A percentile compares a stretch with the other conserved stretches of the same genome.
Evolutionary conservation across 2,797 vertebrate species (phyloP).

Genomic region (Graptemys geographica): DNA sequence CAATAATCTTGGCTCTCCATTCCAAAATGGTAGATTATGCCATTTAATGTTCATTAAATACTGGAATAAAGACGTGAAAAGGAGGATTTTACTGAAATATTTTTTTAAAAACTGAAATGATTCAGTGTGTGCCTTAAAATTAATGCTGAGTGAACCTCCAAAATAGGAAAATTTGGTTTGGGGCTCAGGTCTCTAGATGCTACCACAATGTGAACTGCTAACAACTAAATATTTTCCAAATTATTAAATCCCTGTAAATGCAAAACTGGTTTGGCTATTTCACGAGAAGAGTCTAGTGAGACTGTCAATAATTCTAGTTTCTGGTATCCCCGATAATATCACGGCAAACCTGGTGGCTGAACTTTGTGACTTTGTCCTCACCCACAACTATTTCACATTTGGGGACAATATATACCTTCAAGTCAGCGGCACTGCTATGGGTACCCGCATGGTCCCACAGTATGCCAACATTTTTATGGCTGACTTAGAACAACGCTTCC

Average conservation of each 20-base stretch:
- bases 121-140: slow-evolving; percentile 12
- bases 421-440: too few relatives aligned
- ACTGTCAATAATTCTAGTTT: background rate
- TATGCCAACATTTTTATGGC: too few relatives aligned
- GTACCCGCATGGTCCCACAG: too few relatives aligned
- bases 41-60: slow-evolving; percentile 59
- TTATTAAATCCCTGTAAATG: background rate
- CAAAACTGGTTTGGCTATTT: background rate
- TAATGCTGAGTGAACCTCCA: background rate
- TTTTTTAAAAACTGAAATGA: slow-evolving; percentile 8
- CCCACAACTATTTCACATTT: too few relatives aligned
- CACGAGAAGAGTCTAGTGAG: background rate
- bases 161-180: rapidly evolving
- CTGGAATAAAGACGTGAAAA: slow-evolving; percentile 40
- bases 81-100: slow-evolving; percentile 47
- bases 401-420: too few relatives aligned
- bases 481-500: too few relatives aligned
- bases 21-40: slow-evolving; percentile 38
- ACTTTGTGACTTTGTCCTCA: too few relatives aligned
- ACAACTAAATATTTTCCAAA: background rate
- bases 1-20: slow-evolving; percentile 47
- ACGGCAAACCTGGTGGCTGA: too few relatives aligned
- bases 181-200: background rate
- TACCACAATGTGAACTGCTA: background rate
- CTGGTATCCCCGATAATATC: background rate